Base-by-base conservation (phyloP, 2,888 invertebrate genomes). In the Coelinius sp. region DNA sequence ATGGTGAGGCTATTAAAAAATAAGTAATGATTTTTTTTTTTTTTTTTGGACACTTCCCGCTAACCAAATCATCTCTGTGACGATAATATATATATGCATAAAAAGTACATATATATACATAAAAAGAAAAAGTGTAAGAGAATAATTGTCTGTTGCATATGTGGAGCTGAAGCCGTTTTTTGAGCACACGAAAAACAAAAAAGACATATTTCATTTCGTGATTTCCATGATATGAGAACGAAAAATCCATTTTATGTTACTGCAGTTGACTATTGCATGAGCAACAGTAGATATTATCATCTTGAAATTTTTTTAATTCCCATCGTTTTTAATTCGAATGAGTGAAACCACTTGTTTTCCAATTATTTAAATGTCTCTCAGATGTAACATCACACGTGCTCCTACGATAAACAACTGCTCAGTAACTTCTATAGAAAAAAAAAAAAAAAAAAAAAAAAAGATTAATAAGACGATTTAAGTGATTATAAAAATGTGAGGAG, bases 401-500 rank as follows among this genome's bases (percentile, higher is more conserved):
- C 22, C 49, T 66, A 27, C 14, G 64, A 44, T 64, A 24, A 20
- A 3, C 35, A 35, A 49, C 49, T 66, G 49, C 27, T 49, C 31
- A 27, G 27, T 44, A 38, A 59, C 35, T 41, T 56, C 56, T 46
- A 68, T 52, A 59, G 6, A 10, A 12, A 27, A 20, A 49, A 44
- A 56, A 44, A 52, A 35, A 68, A n/a, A n/a, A 59, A n/a, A 10
- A 12, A 27, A 20, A 49, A 56, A 31, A 27, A 46, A 17, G 14
- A 63, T 17, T 56, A 20, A 44, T n/a, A 8, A 38, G 41, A 64
- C 12, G 49, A 20, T 44, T 25, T 27, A 14, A 12, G 46, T 64
- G 62, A 52, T 63, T 74, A 70, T 53, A 25, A 65, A 69, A 82
- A 81, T 83, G 83, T 83, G 77, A 79, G 63, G 70, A 77, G 72